phyloP scores from a whole-genome alignment of 2,797 vertebrate species.

The Tenualosa thibaudeaui region DNA sequence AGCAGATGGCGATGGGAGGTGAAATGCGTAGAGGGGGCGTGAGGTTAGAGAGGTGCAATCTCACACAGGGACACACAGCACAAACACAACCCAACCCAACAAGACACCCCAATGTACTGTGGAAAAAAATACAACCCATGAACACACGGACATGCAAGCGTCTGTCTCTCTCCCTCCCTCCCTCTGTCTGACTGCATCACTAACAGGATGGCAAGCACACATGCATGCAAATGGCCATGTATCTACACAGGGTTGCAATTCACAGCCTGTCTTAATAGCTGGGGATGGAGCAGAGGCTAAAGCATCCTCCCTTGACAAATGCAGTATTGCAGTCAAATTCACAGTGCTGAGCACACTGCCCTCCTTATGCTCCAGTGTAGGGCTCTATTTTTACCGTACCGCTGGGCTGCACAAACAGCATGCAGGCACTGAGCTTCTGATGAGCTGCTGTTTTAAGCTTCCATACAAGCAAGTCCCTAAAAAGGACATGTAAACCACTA shows the following conservation, averaged over 20 bases:
- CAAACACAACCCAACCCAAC: background rate
- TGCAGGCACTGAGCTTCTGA: background rate
- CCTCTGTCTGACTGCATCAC: background rate
- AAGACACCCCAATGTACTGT: background rate
- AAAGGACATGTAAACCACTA: background rate
- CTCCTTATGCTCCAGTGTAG: background rate
- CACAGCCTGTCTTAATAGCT: background rate
- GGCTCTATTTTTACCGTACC: background rate
- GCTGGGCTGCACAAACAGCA: constrained; percentile 3
- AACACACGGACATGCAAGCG: background rate
- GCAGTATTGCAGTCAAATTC: background rate
- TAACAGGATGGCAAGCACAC: background rate
- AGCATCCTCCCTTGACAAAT: background rate
- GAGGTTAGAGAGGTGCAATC: constrained; percentile 52
- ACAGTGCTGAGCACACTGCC: background rate
- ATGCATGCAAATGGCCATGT: background rate
- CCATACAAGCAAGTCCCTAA: background rate
- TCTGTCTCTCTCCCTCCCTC: background rate
- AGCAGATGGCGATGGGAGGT: constrained; percentile 82
- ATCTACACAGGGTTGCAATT: background rate
- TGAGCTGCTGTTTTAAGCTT: background rate
- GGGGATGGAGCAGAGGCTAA: background rate
- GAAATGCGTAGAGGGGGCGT: constrained; percentile 54
- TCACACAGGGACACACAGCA: background rate
- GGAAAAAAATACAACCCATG: background rate